Percentiles rank a stretch among this genome's conserved stretches.
Conservation (phyloP, 2,113 vertebrate genomes). For the Harpagus bidentatus region DNA sequence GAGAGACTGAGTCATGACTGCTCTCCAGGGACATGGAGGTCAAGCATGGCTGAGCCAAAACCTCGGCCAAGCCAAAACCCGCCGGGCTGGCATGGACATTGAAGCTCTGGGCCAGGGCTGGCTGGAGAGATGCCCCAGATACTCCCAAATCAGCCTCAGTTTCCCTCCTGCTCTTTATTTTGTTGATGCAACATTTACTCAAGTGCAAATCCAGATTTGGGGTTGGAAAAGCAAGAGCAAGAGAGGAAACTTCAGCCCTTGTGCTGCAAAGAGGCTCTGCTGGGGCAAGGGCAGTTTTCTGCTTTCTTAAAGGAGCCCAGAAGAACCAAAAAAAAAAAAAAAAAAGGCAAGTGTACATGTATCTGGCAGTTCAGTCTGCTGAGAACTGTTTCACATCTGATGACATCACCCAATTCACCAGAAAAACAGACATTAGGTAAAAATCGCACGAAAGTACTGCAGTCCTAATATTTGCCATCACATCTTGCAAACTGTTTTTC, state of each 20-base stretch:
- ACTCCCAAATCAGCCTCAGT: background rate
- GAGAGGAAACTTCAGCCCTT: background rate
- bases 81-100: rapidly evolving
- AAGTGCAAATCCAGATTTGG: background rate
- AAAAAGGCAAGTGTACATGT: rapidly evolving
- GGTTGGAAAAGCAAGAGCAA: background rate
- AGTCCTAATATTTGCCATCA: background rate
- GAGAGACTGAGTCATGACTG: background rate
- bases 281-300: background rate
- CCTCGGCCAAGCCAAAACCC: rapidly evolving
- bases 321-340: background rate
- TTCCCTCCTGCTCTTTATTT: background rate
- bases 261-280: background rate
- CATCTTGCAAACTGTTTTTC: background rate
- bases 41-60: rapidly evolving
- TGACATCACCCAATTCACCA: background rate
- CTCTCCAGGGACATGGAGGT: background rate
- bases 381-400: background rate
- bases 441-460: rapidly evolving
- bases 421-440: background rate
- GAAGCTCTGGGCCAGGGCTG: background rate
- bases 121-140: too few species aligned
- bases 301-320: background rate
- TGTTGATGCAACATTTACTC: rapidly evolving
- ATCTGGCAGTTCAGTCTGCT: background rate